phyloP scores from a whole-genome alignment of 2,888 invertebrate genomes.

The Stomorhina lunata region DNA sequence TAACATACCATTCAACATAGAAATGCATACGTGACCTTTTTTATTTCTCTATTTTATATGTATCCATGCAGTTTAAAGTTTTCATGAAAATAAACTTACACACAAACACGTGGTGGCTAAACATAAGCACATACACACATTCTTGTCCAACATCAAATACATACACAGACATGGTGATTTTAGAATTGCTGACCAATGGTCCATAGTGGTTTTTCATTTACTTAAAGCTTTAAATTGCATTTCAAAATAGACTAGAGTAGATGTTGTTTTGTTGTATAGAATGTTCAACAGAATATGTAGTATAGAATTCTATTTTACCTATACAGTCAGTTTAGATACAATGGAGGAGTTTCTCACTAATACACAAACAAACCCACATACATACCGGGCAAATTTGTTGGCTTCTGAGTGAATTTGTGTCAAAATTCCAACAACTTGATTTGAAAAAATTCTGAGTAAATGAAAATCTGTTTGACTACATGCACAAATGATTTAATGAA shows the following conservation, averaged over 20 bases:
- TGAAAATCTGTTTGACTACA: neutral
- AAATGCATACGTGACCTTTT: constrained; percentile 54
- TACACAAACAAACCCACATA: neutral
- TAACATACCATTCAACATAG: constrained; percentile 37
- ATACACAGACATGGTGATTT: constrained; percentile 28
- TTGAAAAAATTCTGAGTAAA: neutral
- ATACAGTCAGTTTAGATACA: neutral
- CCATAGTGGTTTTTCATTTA: constrained; percentile 41
- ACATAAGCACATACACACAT: neutral
- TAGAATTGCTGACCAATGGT: constrained; percentile 45
- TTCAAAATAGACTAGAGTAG: constrained; percentile 19
- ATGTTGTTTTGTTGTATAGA: constrained; percentile 3
- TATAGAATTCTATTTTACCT: neutral
- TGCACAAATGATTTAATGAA: neutral
- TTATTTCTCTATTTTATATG: neutral
- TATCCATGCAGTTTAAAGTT: neutral
- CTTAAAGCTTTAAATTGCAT: constrained; percentile 41
- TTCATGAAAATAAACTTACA: neutral
- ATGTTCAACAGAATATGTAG: no score
- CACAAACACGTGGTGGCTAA: neutral
- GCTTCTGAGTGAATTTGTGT: neutral
- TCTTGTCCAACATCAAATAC: neutral
- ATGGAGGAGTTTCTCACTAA: neutral
- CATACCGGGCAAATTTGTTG: no score
- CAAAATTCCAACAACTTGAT: neutral